Conservation (phyloP, 2,888 invertebrate genomes). For the Chironomus riparius region DNA sequence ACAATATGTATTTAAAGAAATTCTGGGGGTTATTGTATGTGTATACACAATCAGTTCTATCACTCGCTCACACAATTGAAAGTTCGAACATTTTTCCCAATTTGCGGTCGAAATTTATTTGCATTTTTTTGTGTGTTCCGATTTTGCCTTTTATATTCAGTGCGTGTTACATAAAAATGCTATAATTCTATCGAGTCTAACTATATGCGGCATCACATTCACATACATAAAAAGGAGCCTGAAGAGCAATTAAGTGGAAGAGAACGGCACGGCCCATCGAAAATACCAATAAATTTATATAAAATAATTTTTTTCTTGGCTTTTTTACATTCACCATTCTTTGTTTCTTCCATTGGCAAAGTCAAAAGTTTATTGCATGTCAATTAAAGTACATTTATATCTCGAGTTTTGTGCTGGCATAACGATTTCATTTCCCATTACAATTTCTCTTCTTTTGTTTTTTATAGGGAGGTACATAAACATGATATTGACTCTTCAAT, state of each 20-base stretch:
- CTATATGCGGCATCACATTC: not conserved
- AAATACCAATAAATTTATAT: conserved; percentile 7
- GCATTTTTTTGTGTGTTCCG: not conserved
- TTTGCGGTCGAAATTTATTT: conserved; percentile 25
- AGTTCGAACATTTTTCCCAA: conserved; percentile 13
- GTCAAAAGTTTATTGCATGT: conserved; percentile 16
- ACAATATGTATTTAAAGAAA: not conserved
- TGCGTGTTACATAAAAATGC: conserved; percentile 24
- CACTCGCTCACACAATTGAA: not conserved
- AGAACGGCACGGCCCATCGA: not conserved
- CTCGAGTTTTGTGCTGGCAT: not conserved
- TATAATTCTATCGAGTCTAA: not conserved
- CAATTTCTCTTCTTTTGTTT: not conserved
- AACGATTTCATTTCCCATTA: too few relatives aligned
- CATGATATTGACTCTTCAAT: not conserved
- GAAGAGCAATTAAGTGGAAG: conserved; percentile 10
- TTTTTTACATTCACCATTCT: not conserved
- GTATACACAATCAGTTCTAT: not conserved
- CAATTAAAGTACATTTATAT: conserved; percentile 16
- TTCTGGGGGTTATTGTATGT: not conserved
- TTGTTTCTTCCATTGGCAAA: not conserved
- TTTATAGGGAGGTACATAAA: not conserved
- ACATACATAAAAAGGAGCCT: not conserved
- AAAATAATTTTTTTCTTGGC: not conserved
- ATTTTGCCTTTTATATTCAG: conserved; percentile 1